Conservation (phyloP, 2,888 invertebrate genomes). For the Beris chalybata region DNA sequence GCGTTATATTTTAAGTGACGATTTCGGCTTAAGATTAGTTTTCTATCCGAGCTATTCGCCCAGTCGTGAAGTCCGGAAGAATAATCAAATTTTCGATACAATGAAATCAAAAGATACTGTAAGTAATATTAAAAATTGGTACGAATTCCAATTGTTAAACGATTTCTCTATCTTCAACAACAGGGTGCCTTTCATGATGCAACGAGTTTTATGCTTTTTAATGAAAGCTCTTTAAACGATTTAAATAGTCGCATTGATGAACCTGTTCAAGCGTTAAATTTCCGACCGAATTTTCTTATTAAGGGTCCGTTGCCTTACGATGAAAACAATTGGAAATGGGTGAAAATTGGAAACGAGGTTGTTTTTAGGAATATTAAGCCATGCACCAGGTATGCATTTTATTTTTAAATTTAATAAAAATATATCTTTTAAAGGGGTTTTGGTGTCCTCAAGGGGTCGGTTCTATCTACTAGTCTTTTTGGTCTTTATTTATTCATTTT, state of each 20-base stretch:
- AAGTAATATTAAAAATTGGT: constrained; percentile 6
- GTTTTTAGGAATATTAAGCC: constrained; percentile 67
- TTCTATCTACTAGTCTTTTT: neutral
- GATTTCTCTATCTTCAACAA: neutral
- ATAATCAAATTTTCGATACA: constrained; percentile 47
- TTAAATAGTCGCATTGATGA: constrained; percentile 62
- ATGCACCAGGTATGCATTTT: constrained; percentile 56
- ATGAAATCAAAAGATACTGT: constrained; percentile 41
- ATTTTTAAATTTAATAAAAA: constrained; percentile 5
- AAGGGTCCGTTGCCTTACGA: constrained; percentile 62
- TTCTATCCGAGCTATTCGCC: constrained; percentile 59
- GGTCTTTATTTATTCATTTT: neutral
- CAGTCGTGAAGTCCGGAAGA: constrained; percentile 48
- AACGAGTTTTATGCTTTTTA: constrained; percentile 65
- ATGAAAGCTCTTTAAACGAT: constrained; percentile 66
- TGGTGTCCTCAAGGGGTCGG: neutral
- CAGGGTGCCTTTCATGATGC: constrained; percentile 68
- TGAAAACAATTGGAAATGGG: constrained; percentile 69
- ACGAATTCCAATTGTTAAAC: neutral
- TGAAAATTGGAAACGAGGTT: constrained; percentile 65
- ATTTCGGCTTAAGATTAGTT: constrained; percentile 59
- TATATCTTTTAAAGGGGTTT: no score
- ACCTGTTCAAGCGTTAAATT: constrained; percentile 60
- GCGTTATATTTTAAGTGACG: constrained; percentile 59
- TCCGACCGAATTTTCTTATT: constrained; percentile 70